These are phyloP conservation scores for Chorisops tibialis DNA, from an alignment of 2,888 invertebrate species.

Conservation along the genomic window DNA sequence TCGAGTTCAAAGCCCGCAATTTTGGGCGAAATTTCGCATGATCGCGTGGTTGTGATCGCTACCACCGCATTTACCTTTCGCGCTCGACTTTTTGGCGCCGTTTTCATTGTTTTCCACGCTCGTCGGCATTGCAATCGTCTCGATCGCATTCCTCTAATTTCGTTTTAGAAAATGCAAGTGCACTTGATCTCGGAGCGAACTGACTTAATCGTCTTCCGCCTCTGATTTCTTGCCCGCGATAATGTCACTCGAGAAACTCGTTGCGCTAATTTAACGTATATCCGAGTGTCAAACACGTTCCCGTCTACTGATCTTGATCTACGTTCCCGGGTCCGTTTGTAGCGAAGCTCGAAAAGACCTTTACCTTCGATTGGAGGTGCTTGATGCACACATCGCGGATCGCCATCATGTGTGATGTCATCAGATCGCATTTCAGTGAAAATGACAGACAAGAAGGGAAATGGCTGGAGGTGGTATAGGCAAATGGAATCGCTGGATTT, in stretches of 20 bases:
- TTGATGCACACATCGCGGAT: not conserved
- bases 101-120: too few relatives aligned
- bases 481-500: too few relatives aligned
- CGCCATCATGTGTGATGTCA: conserved; percentile 13
- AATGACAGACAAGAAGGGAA: conserved; percentile 11
- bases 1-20: too few relatives aligned
- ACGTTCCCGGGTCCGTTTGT: not conserved
- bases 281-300: conserved; percentile 21
- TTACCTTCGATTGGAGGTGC: not conserved
- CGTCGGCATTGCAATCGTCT: too few relatives aligned
- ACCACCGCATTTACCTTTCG: too few relatives aligned
- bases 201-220: too few relatives aligned
- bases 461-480: too few relatives aligned
- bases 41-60: too few relatives aligned
- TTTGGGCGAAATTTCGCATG: too few relatives aligned
- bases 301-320: conserved; percentile 13
- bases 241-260: not conserved
- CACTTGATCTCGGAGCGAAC: not conserved
- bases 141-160: not conserved
- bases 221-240: not conserved
- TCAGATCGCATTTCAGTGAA: conserved; percentile 25
- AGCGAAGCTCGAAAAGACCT: not conserved
- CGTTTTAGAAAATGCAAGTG: conserved; percentile 13
- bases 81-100: too few relatives aligned
- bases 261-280: conserved; percentile 17